Conservation (phyloP, 2,888 invertebrate genomes). For the Spodoptera exigua region DNA sequence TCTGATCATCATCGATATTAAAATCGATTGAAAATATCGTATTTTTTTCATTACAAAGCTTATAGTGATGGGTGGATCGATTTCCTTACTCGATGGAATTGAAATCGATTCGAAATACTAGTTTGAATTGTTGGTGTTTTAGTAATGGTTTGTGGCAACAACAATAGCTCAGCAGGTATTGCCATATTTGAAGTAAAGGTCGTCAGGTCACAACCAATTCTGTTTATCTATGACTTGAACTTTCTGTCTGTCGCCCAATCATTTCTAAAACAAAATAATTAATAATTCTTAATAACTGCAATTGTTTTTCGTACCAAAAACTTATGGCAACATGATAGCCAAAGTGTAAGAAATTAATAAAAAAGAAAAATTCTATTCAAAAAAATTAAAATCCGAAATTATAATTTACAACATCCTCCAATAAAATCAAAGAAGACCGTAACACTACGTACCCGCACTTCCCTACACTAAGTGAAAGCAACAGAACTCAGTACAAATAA, state of each 20-base stretch:
- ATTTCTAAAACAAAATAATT: too few species aligned
- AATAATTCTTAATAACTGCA: too few species aligned
- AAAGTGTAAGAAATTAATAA: too few species aligned
- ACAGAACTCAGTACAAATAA: slow-evolving; percentile 57
- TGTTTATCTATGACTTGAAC: slow-evolving; percentile 27
- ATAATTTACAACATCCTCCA: too few species aligned
- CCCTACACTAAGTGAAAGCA: slow-evolving; percentile 51
- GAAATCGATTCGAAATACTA: slow-evolving; percentile 24
- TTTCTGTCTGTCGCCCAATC: not conserved
- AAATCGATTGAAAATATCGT: slow-evolving; percentile 75
- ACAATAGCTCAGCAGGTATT: slow-evolving; percentile 32
- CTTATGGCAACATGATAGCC: too few species aligned
- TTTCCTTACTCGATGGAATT: slow-evolving; percentile 27
- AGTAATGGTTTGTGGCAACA: slow-evolving; percentile 25
- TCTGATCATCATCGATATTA: slow-evolving; percentile 55
- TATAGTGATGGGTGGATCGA: slow-evolving; percentile 49
- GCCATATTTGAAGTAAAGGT: slow-evolving; percentile 34
- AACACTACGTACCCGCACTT: slow-evolving; percentile 18
- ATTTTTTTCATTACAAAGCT: slow-evolving; percentile 48
- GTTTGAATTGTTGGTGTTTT: slow-evolving; percentile 31
- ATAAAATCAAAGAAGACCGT: slow-evolving; percentile 4
- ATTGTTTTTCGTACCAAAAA: too few species aligned
- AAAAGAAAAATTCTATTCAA: too few species aligned
- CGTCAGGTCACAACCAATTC: slow-evolving; percentile 13
- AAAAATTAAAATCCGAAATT: too few species aligned